Base-by-base conservation (phyloP, 64 coral and sea anemone genomes). In the Dendronephthya gigantea region DNA sequence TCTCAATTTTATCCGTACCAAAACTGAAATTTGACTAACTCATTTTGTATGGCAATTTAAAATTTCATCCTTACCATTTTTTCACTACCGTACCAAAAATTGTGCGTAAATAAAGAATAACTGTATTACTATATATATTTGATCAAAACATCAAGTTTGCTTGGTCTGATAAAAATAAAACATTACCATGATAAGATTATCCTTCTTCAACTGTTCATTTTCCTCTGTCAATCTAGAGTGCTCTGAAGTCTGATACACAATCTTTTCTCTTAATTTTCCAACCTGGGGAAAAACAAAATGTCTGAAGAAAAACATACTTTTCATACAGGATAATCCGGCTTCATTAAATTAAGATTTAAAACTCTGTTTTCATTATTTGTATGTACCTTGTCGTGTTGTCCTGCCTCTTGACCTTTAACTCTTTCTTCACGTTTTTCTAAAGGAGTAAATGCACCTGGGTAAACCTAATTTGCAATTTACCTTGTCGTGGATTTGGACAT, bases 341-440 rank as follows among this genome's bases (percentile, higher is more conserved):
- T n/a, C n/a, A n/a, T n/a, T n/a, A n/a, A n/a, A n/a, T n/a, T n/a
- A n/a, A n/a, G n/a, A n/a, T n/a, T n/a, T n/a, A n/a, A n/a, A n/a
- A n/a, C 40, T 19, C 11, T 59, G 32, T 37, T 58, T 35, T 30
- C 2, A 59, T 27, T 40, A 32, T 85, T 37, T 84, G 9, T 7
- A 85, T 35, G 12, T 86, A 96, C 94, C 91, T 96, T 96, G 35
- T 93, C 94, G 70, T 87, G 89, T 51, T 93, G 94, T 23, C 89
- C 82, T 39, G 40, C 87, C 81, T 96, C 91, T 40, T 93, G 23
- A 16, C 85, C 29, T 40, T 91, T 89, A 25, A 96, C 93, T 83
- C 89, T 88, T 50, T 89, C 89, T 68, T 96, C 91, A 88, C 94
- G 92, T 23, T 86, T 75, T 40, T 93, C 94, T 96, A 48, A 84